These are phyloP conservation scores for Carpatolechia fugitivella DNA, from an alignment of 2,888 invertebrate species.

Conservation along the genomic window DNA sequence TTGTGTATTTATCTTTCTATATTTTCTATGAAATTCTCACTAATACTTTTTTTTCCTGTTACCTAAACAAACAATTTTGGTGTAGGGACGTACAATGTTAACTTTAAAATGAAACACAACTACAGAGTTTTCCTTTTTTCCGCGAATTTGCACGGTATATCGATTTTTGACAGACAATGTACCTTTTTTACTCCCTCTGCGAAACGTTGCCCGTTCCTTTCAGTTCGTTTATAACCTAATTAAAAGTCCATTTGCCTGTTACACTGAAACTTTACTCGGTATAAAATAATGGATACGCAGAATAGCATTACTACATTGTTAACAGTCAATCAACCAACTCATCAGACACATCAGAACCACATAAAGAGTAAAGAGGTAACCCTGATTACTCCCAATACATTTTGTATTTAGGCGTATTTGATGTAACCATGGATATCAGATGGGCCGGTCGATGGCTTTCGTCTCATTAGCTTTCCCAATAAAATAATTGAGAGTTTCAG, in stretches of 20 bases:
- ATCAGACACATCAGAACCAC: not conserved
- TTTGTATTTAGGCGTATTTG: slow-evolving; percentile 5
- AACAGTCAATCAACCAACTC: slow-evolving; percentile 1
- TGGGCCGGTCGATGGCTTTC: slow-evolving; percentile 52
- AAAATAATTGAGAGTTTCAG: slow-evolving; percentile 76
- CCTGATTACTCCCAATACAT: slow-evolving; percentile 1
- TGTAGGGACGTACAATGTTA: too few relatives aligned
- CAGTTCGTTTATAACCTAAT: not conserved
- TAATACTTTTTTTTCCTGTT: too few relatives aligned
- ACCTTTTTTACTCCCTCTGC: not conserved
- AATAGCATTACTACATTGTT: slow-evolving; percentile 3
- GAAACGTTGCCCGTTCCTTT: too few relatives aligned
- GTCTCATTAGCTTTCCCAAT: slow-evolving; percentile 77
- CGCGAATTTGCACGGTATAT: not conserved
- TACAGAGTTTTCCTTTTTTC: too few relatives aligned
- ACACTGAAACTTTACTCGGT: not conserved
- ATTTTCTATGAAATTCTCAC: too few relatives aligned
- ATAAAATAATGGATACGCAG: not conserved
- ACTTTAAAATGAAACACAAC: too few relatives aligned
- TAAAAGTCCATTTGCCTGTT: not conserved
- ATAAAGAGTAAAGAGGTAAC: not conserved
- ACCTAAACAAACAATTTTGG: too few relatives aligned
- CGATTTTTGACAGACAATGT: not conserved
- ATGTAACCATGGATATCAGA: slow-evolving; percentile 37
- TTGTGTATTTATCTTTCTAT: too few relatives aligned